Percentiles rank a stretch among this genome's conserved stretches.
Conservation (phyloP, 1,140 invertebrate species). For the Drosophila sp. region DNA sequence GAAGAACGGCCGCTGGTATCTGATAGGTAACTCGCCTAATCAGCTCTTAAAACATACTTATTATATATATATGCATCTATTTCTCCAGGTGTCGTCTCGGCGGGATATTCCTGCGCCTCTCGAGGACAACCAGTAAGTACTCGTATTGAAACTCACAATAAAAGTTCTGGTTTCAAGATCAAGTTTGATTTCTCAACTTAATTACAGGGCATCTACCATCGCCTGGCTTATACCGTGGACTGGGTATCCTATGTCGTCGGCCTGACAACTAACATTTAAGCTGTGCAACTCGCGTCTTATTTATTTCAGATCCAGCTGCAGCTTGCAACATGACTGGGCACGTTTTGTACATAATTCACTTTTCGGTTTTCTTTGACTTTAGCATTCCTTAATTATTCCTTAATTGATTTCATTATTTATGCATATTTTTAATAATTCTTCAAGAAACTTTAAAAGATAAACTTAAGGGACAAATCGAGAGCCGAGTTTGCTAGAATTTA, state of each 20-base stretch:
- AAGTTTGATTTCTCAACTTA: not conserved
- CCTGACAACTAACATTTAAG: conserved; percentile 78
- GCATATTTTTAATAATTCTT: conserved; percentile 25
- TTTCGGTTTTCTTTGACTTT: conserved; percentile 16
- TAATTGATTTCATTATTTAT: conserved; percentile 31
- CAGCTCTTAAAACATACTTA: not conserved
- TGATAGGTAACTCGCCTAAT: conserved; percentile 87
- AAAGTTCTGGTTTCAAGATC: too few species aligned
- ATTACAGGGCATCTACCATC: conserved; percentile 93
- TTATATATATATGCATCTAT: too few species aligned
- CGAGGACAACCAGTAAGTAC: conserved; percentile 90
- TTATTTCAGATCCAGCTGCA: conserved; percentile 36
- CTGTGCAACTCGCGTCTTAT: conserved; percentile 53
- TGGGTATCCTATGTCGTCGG: conserved; percentile 91
- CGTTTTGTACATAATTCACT: conserved; percentile 50
- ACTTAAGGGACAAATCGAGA: conserved; percentile 11
- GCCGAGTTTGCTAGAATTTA: conserved; percentile 61
- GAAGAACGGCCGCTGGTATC: conserved; percentile 92
- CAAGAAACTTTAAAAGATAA: conserved; percentile 7
- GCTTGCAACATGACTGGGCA: not conserved
- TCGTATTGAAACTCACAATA: not conserved
- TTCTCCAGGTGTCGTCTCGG: conserved; percentile 91
- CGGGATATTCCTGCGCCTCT: conserved; percentile 96
- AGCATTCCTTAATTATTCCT: conserved; percentile 2
- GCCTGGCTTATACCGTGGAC: conserved; percentile 96